These are phyloP conservation scores for Cepaea hortensis DNA, from an alignment of 2,888 invertebrate genomes.

Conservation along the genomic window DNA sequence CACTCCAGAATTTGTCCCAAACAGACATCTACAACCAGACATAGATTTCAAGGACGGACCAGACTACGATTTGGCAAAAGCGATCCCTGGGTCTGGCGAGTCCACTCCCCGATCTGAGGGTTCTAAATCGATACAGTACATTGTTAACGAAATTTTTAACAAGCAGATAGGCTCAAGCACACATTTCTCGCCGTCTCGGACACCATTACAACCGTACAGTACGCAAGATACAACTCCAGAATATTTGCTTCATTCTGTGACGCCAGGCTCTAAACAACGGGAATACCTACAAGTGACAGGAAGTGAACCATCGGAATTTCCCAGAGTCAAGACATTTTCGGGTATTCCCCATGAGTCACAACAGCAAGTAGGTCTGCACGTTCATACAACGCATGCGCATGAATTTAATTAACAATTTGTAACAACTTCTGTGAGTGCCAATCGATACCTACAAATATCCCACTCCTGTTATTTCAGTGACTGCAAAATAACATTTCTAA, in stretches of 20 bases:
- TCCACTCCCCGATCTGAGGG: not conserved
- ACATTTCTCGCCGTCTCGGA: not conserved
- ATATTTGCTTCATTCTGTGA: not conserved
- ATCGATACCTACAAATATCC: too few relatives aligned
- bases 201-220: not conserved
- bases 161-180: not conserved
- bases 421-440: not conserved
- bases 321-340: not conserved
- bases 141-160: slow-evolving; percentile 13
- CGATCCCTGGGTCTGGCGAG: not conserved
- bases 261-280: not conserved
- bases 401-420: not conserved
- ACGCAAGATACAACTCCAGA: not conserved
- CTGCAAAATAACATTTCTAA: too few relatives aligned
- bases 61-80: slow-evolving; percentile 15
- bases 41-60: too few relatives aligned
- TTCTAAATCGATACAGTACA: not conserved
- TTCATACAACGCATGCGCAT: slow-evolving; percentile 19
- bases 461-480: too few relatives aligned
- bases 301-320: not conserved
- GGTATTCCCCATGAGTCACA: not conserved
- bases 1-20: not conserved
- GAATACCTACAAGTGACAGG: not conserved
- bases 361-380: slow-evolving; percentile 41
- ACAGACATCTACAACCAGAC: not conserved